Base-by-base conservation (phyloP, 2,113 vertebrate genomes). In the Tricholaema leucomelas region DNA sequence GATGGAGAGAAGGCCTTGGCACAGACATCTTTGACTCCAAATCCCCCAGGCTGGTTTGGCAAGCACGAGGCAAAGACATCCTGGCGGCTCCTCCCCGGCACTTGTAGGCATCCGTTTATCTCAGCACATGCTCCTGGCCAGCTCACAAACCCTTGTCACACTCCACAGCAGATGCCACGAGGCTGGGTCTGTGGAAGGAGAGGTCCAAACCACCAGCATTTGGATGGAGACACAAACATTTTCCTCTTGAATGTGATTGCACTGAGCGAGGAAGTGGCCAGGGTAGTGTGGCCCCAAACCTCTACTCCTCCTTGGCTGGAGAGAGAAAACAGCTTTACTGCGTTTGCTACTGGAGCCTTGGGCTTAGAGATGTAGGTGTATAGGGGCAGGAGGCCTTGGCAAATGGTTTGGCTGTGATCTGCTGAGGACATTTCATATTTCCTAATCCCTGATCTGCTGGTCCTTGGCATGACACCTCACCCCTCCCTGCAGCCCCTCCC, bases 261-360 rank as follows among this genome's bases (percentile, higher is more conserved):
- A 2, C 40, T 10, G 50, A 54, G 79, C 0, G 46, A 66, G 60
- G 88, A 28, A 13, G 78, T 1, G 40, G 89, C 44, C 48, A 3
- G 6, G 12, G 28, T 3, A n/a, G 15, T 15, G 19, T 11, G 44
- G 56, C 31, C 76, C 56, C 69, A 66, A 18, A n/a, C 4, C 12
- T 88, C 75, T 20, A 21, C 31, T 28, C 66, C 38, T 31, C 17
- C 33, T 30, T 4, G 69, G 23, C 7, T 0, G 1, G 24, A n/a
- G 67, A 82, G 21, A 40, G 25, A 28, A 64, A 35, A 52, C 6
- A 8, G 4, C 27, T 58, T 54, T 7, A 0, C 21, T 33, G 44
- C n/a, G 18, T 15, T 46, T 24, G 40, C 23, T 1, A 0, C 16
- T 3, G 63, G 67, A 31, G 16, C 42, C 30, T 54, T 1, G 2